Evolutionary conservation across 2,888 invertebrate species (phyloP), one percentile per base, ranked within the genome.

Genomic region (Amphimallon solstitiale): DNA sequence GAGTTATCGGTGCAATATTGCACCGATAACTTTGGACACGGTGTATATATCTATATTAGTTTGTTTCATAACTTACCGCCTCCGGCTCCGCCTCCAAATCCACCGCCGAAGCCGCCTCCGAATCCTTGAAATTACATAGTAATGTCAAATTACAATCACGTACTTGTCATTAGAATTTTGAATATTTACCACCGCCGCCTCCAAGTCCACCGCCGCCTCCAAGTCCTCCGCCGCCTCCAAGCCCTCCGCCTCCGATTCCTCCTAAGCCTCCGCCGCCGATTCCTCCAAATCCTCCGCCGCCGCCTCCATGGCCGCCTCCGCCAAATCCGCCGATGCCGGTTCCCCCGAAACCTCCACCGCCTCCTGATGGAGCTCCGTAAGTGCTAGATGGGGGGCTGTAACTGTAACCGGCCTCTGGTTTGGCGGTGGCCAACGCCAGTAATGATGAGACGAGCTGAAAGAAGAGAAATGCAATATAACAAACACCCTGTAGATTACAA

Each of bases 351-450:
- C 73, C 72, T 52, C 75, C 74, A 21, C 78, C 80, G 63, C 77
- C 81, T 23, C 81, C 79, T 21, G 81, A 79, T 61, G 83, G 82
- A 14, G 81, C 81, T 62, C 81, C 81, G 68, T 82, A 83, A 14
- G 80, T 79, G 64, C 78, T 77, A 54, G 81, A 81, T 29, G 83
- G 83, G 34, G 81, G 82, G 68, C 80, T 80, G 83, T 88, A 88
- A 79, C 86, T 86, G 82, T 87, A 87, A 72, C 87, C 87, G 76
- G 88, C 87, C 82, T 88, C 88, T 78, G 88, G 88, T 70, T 87
- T 83, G 61, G 88, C 88, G 80, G 85, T 85, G 81, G 86, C 87
- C 79, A 88, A 82, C 60, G 87, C 87, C 83, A 87, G 86, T 73
- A 88, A 73, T 56, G 80, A 74, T 70, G 82, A 77, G 65, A 81